Evolutionary conservation across 2,113 vertebrate genomes (phyloP).

Genomic region (Anarhynchus alexandrinus): DNA sequence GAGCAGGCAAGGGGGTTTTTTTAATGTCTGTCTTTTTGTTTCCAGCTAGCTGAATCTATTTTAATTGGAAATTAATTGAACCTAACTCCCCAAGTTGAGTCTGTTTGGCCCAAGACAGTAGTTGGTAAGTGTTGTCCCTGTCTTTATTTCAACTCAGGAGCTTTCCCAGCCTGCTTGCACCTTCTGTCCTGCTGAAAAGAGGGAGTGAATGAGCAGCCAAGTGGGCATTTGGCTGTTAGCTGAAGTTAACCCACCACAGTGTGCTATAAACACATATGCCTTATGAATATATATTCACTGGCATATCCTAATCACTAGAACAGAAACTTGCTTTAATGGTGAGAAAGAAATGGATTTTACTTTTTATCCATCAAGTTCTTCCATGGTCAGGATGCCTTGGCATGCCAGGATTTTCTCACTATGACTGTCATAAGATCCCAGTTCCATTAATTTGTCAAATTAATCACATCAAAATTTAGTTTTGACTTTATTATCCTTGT

Average conservation of each 20-base stretch:
- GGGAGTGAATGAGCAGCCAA: accelerated
- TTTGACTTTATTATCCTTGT: not conserved
- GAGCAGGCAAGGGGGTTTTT: not conserved
- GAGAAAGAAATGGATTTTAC: not conserved
- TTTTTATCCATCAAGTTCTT: not conserved
- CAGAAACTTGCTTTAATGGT: not conserved
- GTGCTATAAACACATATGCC: accelerated
- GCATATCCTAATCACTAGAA: not conserved
- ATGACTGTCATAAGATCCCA: not conserved
- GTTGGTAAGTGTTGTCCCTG: not conserved
- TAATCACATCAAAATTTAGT: not conserved
- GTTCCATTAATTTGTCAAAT: not conserved
- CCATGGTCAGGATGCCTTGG: not conserved
- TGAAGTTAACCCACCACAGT: accelerated
- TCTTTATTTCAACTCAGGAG: not conserved
- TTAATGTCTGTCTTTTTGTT: not conserved
- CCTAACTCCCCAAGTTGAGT: not conserved
- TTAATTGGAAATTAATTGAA: not conserved
- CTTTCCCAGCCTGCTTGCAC: not conserved
- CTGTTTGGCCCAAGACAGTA: not conserved
- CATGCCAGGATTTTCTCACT: not conserved
- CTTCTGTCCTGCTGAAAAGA: accelerated
- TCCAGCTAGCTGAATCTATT: not conserved
- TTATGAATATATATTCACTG: not conserved
- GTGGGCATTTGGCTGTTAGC: not conserved